phyloP scores from a whole-genome alignment of 2,888 invertebrate genomes.

The Drosophila macrospina region DNA sequence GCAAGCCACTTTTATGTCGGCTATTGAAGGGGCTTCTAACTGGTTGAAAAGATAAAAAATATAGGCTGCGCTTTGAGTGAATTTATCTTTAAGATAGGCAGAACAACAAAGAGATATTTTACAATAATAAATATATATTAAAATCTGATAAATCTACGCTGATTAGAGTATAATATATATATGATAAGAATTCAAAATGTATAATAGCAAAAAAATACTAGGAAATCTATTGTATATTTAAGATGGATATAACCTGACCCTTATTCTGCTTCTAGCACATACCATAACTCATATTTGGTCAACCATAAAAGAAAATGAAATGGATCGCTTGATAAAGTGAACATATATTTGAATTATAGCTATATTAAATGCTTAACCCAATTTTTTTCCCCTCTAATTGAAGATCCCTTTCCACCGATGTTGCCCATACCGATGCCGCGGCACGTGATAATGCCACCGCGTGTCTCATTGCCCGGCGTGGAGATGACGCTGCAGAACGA shows the following conservation, averaged over 20 bases:
- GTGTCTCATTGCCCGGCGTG: slow-evolving; percentile 81
- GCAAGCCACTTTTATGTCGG: not conserved
- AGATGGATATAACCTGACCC: no score
- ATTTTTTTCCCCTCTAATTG: not conserved
- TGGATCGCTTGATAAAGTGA: no score
- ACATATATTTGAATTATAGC: not conserved
- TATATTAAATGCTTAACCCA: slow-evolving; percentile 7
- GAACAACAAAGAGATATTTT: not conserved
- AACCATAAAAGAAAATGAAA: no score
- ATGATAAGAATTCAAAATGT: not conserved
- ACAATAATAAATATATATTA: not conserved
- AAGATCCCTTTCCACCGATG: slow-evolving; percentile 84
- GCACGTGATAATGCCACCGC: slow-evolving; percentile 82
- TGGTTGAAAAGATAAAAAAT: no score
- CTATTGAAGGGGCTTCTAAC: not conserved
- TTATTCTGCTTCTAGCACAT: no score
- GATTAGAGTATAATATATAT: not conserved
- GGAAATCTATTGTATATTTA: not conserved
- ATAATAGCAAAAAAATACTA: not conserved
- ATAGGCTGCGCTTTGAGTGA: not conserved
- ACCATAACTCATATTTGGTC: no score
- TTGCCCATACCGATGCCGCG: slow-evolving; percentile 82
- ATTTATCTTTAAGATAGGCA: not conserved
- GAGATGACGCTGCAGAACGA: slow-evolving; percentile 88
- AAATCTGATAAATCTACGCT: not conserved